These are phyloP conservation scores for Cyprinella venusta DNA, from an alignment of 2,797 vertebrate genomes.

Conservation along the genomic window DNA sequence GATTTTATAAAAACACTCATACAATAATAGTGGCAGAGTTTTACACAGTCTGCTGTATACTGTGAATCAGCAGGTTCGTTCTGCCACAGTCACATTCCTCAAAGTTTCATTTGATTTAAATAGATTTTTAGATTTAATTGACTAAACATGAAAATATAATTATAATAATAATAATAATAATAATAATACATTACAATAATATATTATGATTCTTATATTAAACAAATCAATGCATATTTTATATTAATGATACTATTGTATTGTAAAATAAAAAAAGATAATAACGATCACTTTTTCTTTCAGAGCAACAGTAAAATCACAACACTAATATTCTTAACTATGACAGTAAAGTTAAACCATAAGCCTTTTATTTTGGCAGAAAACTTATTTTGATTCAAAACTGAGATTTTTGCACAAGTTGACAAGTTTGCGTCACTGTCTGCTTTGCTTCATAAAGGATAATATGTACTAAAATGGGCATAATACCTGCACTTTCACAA, in stretches of 20 bases:
- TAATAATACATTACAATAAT: not conserved
- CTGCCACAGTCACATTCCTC: not conserved
- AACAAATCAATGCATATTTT: not conserved
- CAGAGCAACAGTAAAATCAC: not conserved
- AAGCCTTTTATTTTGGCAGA: not conserved
- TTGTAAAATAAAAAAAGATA: not conserved
- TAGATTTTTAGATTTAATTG: not conserved
- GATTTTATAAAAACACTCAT: not conserved
- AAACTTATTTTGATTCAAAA: not conserved
- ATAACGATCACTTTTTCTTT: not conserved
- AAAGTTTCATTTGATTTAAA: not conserved
- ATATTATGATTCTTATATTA: no score
- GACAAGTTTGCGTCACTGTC: not conserved
- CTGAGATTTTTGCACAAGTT: no score
- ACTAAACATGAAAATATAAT: not conserved
- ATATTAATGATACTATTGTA: not conserved
- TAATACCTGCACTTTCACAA: conserved; percentile 1
- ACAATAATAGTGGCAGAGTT: not conserved
- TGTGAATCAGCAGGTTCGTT: not conserved
- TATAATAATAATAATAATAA: not conserved
- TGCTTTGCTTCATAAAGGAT: conserved; percentile 15
- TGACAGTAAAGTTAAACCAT: not conserved
- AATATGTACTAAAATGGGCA: not conserved
- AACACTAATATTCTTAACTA: not conserved
- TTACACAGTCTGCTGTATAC: not conserved